phyloP scores from a whole-genome alignment of 35 echinoderm and acorn worm species.

The Nesometra sesokonis region DNA sequence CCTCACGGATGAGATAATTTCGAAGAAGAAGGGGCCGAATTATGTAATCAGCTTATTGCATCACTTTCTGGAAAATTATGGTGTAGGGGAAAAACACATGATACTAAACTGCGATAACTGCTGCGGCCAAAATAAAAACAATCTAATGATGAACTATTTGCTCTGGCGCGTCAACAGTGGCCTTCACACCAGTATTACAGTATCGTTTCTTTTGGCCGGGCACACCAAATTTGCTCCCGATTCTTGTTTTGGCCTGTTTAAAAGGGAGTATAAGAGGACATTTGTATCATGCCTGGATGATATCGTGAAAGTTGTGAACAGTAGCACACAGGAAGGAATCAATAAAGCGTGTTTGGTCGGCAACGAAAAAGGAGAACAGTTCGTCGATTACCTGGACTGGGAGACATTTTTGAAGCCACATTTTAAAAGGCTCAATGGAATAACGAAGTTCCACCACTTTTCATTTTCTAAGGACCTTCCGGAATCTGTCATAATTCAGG shows the following conservation, averaged over 20 bases:
- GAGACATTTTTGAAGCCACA: not conserved
- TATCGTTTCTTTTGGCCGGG: conserved; percentile 33
- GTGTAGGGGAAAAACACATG: conserved; percentile 17
- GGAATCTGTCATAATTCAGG: not conserved
- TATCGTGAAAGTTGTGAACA: conserved; percentile 20
- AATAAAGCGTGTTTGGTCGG: conserved; percentile 26
- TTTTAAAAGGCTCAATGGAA: not conserved
- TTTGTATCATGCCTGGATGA: conserved; percentile 26
- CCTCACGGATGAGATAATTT: conserved; percentile 41
- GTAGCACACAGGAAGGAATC: not conserved
- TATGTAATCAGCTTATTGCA: conserved; percentile 33
- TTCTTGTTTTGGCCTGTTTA: conserved; percentile 46
- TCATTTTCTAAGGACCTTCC: not conserved
- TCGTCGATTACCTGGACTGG: not conserved
- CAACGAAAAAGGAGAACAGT: conserved; percentile 16
- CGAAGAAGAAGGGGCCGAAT: conserved; percentile 17
- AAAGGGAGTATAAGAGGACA: conserved; percentile 22
- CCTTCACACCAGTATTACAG: not conserved
- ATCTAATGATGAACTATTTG: conserved; percentile 26
- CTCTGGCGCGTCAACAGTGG: conserved; percentile 6
- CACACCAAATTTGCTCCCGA: conserved; percentile 55
- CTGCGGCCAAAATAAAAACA: conserved; percentile 28
- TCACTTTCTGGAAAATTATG: conserved; percentile 49
- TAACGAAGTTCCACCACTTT: not conserved
- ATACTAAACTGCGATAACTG: conserved; percentile 50